phyloP scores from a whole-genome alignment of 1,140 invertebrate species.

The Heliconius nattereri region DNA sequence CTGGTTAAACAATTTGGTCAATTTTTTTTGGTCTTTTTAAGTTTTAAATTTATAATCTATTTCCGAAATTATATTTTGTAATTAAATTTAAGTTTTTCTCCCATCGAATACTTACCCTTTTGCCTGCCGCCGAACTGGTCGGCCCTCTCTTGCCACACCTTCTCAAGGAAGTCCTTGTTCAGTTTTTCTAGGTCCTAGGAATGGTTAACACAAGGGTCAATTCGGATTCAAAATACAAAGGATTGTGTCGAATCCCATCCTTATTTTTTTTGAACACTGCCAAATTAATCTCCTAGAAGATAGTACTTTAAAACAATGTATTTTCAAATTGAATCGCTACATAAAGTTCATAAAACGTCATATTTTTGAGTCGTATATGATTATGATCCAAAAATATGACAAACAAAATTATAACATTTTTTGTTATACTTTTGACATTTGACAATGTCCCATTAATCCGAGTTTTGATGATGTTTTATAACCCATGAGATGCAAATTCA shows the following conservation, averaged over 20 bases:
- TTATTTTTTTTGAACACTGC: slow-evolving; percentile 20
- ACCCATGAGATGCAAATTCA: slow-evolving; percentile 44
- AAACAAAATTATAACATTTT: too few relatives aligned
- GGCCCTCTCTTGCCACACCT: slow-evolving; percentile 92
- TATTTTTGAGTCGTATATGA: not conserved
- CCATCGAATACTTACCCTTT: slow-evolving; percentile 86
- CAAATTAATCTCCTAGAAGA: slow-evolving; percentile 1
- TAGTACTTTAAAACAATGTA: not conserved
- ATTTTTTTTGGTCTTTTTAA: too few relatives aligned
- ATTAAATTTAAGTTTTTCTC: not conserved
- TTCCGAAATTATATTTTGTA: not conserved
- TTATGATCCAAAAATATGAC: not conserved
- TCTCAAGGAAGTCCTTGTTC: slow-evolving; percentile 91
- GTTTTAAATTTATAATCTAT: too few relatives aligned
- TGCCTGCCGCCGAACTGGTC: slow-evolving; percentile 93
- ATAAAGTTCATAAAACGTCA: not conserved
- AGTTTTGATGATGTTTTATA: slow-evolving; percentile 16
- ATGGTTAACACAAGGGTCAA: slow-evolving; percentile 70
- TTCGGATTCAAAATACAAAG: slow-evolving; percentile 33
- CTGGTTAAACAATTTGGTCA: too few relatives aligned
- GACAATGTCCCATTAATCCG: slow-evolving; percentile 19
- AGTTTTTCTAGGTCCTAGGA: slow-evolving; percentile 90
- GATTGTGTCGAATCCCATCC: slow-evolving; percentile 25
- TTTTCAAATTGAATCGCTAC: not conserved
- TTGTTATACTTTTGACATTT: slow-evolving; percentile 15